Base-by-base conservation (phyloP, 2,888 invertebrate species). In the Drosophila merina region DNA sequence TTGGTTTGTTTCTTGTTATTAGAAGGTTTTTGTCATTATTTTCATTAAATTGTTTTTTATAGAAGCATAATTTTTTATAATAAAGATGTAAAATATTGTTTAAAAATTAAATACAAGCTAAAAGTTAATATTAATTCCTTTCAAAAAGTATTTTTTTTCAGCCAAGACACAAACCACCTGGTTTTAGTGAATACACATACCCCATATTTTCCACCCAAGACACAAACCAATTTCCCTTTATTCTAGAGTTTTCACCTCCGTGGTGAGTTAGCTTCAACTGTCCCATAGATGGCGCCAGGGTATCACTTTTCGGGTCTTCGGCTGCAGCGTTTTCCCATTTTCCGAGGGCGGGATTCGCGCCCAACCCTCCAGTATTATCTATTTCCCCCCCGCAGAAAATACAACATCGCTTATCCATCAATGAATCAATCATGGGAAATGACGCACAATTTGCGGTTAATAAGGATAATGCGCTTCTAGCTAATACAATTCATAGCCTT, bases 371-470 rank as follows among this genome's bases (percentile, higher is more conserved):
- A 26, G 38, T 4, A 1, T 6, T 6, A 8, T 9, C 9, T 8
- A 42, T 14, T n/a, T n/a, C 6, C 30, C 48, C 4, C 7, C 28
- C 9, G 4, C 10, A 10, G 4, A 33, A 33, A n/a, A n/a, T 10
- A 33, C 33, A 33, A 10, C 12, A n/a, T 14, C 30, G 31, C 20
- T 42, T 10, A 58, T 56, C 54, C 64, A 60, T 62, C 57, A 57
- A 77, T 74, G 72, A 66, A 76, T 77, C 80, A 69, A 80, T 81
- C 84, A 73, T 47, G 14, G 57, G 6, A 73, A 82, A 68, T 75
- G 73, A 72, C 64, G 66, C 26, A 60, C 58, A 51, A 73, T 80
- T 80, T 72, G 73, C 73, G 66, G 72, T 26, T 55, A 64, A 67
- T 58, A 60, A 59, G 49, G 51, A 73, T 73, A 59, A 50, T 50